These are phyloP conservation scores for Anas georgica DNA, from an alignment of 2,797 vertebrate species.

Conservation along the genomic window DNA sequence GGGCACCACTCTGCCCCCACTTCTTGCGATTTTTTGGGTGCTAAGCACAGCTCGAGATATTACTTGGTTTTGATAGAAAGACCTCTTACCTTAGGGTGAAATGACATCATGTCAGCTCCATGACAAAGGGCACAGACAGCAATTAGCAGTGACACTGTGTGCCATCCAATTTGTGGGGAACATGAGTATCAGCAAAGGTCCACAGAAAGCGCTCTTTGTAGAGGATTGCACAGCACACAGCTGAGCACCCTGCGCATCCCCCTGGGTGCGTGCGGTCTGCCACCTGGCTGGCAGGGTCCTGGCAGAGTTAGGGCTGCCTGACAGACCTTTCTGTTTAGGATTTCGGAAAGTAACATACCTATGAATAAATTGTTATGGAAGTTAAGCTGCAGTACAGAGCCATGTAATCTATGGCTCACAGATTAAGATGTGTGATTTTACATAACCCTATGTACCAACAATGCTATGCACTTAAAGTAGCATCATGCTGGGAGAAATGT, in stretches of 20 bases:
- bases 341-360: neutral
- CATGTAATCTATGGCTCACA: neutral
- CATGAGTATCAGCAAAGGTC: neutral
- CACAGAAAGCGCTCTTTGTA: neutral
- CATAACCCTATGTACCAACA: neutral
- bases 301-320: neutral
- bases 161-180: neutral
- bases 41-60: neutral
- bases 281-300: neutral
- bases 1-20: neutral
- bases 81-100: neutral
- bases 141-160: neutral
- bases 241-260: neutral
- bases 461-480: neutral
- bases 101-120: neutral
- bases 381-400: neutral
- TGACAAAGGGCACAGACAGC: neutral
- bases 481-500: neutral
- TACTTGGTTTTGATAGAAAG: neutral
- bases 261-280: neutral
- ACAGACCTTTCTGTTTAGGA: neutral
- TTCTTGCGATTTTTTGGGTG: neutral
- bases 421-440: neutral
- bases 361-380: fast-evolving
- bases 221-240: neutral